These are phyloP conservation scores for Willisornis vidua DNA, from an alignment of 2,113 vertebrate genomes.

Conservation along the genomic window DNA sequence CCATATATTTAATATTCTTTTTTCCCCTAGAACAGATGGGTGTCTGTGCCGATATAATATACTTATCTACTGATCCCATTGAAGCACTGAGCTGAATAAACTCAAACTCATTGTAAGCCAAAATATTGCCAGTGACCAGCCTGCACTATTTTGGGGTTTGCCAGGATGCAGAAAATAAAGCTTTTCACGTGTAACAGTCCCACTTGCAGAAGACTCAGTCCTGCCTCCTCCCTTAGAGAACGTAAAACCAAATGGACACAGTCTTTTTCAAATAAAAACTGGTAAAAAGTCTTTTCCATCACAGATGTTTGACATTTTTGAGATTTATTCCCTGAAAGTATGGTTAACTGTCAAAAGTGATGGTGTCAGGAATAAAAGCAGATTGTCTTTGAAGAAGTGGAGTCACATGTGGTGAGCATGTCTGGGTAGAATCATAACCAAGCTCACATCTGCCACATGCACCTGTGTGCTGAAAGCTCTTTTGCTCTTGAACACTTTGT, in stretches of 20 bases:
- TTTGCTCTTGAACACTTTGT: not conserved
- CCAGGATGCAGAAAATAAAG: not conserved
- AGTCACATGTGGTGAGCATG: rapidly evolving
- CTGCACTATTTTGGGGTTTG: not conserved
- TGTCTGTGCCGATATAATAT: not conserved
- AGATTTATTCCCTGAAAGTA: not conserved
- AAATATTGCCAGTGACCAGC: not conserved
- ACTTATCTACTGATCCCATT: not conserved
- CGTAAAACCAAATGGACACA: not conserved
- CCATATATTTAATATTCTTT: too few species aligned
- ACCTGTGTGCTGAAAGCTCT: not conserved
- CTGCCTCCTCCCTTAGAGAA: not conserved
- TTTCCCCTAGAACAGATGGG: rapidly evolving
- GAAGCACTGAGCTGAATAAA: not conserved
- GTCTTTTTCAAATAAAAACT: not conserved
- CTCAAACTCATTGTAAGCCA: not conserved
- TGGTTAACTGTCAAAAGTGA: not conserved
- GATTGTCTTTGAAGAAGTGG: not conserved
- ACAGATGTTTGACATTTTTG: not conserved
- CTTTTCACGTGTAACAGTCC: not conserved
- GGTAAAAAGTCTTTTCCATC: not conserved
- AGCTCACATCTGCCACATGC: rapidly evolving
- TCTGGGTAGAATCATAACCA: not conserved
- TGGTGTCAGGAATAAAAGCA: not conserved
- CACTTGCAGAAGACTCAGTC: not conserved